Percentiles rank a stretch among this genome's conserved stretches.
Evolutionary conservation across 2,113 vertebrate species (phyloP).

Genomic region (Oryzias javanicus): DNA sequence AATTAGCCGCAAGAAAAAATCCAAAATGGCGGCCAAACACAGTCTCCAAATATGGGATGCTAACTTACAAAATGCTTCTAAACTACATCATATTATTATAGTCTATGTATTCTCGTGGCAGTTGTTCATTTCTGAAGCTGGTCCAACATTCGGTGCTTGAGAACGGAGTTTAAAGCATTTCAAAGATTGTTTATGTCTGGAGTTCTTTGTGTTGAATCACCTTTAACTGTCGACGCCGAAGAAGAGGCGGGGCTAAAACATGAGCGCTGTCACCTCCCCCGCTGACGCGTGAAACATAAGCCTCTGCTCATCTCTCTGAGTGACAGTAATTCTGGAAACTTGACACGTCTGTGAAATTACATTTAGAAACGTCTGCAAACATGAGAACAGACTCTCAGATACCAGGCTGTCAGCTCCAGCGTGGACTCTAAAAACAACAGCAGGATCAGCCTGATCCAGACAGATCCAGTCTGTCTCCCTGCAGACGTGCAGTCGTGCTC

Average conservation of each 20-base stretch:
- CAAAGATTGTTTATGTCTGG: too few species aligned
- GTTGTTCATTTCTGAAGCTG: too few species aligned
- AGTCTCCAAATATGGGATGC: too few species aligned
- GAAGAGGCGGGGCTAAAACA: background rate
- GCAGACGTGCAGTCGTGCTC: slow-evolving; percentile 21
- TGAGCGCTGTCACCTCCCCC: background rate
- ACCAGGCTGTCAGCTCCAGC: slow-evolving; percentile 26
- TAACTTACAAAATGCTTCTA: too few species aligned
- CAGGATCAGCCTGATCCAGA: slow-evolving; percentile 52
- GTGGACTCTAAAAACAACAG: slow-evolving; percentile 15
- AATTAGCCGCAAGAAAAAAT: too few species aligned
- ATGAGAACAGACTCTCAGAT: slow-evolving; percentile 1
- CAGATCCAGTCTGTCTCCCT: too few species aligned
- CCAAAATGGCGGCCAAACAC: too few species aligned
- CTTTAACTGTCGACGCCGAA: background rate
- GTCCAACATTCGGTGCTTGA: too few species aligned
- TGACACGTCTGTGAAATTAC: slow-evolving; percentile 52
- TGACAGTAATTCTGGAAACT: slow-evolving; percentile 37
- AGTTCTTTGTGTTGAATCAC: background rate
- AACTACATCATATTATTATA: too few species aligned
- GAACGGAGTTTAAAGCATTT: too few species aligned
- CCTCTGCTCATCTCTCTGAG: slow-evolving; percentile 28
- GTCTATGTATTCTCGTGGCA: too few species aligned
- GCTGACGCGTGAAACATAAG: slow-evolving; percentile 12
- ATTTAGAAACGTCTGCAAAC: slow-evolving; percentile 39